Conservation (phyloP, 1,140 invertebrate genomes). For the Pachypsylla venusta region DNA sequence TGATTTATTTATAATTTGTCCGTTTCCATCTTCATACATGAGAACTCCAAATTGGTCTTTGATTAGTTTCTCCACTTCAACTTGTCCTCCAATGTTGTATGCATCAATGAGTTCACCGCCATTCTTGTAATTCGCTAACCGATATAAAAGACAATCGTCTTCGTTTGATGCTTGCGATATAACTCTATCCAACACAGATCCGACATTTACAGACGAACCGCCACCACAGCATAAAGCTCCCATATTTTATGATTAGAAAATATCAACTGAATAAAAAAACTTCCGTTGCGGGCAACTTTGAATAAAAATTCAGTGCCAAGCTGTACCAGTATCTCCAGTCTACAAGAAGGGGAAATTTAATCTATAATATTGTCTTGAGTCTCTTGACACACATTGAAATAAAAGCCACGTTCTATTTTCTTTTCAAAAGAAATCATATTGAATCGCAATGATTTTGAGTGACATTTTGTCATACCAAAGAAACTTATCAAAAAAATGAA, state of each 20-base stretch:
- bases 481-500: too few species aligned
- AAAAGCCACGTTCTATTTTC: too few species aligned
- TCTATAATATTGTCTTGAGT: too few species aligned
- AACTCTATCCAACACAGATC: conserved; percentile 68
- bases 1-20: conserved; percentile 68
- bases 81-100: conserved; percentile 62
- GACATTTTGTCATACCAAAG: too few species aligned
- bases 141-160: conserved; percentile 71
- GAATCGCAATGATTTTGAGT: too few species aligned
- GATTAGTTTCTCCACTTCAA: conserved; percentile 71
- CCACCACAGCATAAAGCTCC: conserved; percentile 15
- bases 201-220: conserved; percentile 33
- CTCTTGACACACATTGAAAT: too few species aligned
- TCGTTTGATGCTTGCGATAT: conserved; percentile 70
- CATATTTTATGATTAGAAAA: neutral
- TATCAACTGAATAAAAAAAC: too few species aligned
- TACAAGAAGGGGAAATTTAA: too few species aligned
- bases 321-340: too few species aligned
- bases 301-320: too few species aligned
- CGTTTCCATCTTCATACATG: conserved; percentile 79
- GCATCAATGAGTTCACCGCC: conserved; percentile 72
- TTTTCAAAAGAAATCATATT: too few species aligned
- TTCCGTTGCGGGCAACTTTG: too few species aligned
- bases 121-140: conserved; percentile 78
- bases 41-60: conserved; percentile 73